phyloP scores from a whole-genome alignment of 1,140 invertebrate species.

The Hylaeus anthracinus region DNA sequence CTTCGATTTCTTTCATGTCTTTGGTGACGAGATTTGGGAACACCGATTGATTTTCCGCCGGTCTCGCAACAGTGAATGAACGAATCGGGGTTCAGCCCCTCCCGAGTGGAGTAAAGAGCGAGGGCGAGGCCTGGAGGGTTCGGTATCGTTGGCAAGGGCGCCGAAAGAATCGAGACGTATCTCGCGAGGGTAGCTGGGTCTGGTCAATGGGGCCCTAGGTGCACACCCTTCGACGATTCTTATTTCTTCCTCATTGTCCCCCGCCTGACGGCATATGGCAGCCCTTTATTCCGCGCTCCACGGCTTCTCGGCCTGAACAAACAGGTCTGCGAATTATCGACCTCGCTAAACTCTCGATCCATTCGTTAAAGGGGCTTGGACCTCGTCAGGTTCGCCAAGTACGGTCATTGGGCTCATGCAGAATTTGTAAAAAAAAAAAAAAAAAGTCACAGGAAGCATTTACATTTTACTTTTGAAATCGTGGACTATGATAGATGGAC shows the following conservation, averaged over 20 bases:
- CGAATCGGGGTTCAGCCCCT: conserved; percentile 36
- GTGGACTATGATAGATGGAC: too few relatives aligned
- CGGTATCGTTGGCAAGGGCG: conserved; percentile 31
- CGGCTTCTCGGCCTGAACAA: conserved; percentile 6
- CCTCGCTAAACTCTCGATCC: neutral
- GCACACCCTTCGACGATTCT: conserved; percentile 55
- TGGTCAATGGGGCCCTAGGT: conserved; percentile 45
- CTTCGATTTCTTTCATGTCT: neutral
- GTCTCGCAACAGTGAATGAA: conserved; percentile 11
- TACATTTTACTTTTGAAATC: too few relatives aligned
- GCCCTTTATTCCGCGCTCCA: conserved; percentile 46
- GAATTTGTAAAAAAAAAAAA: neutral
- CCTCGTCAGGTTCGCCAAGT: too few relatives aligned
- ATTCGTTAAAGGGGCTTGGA: too few relatives aligned
- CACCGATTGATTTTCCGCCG: conserved; percentile 14
- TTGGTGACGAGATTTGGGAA: conserved; percentile 11
- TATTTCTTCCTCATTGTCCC: conserved; percentile 61
- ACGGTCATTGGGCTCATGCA: too few relatives aligned
- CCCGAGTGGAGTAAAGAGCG: neutral
- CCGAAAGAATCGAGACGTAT: conserved; percentile 57
- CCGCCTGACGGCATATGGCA: conserved; percentile 57
- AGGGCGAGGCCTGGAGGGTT: conserved; percentile 47
- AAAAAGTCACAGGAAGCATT: neutral
- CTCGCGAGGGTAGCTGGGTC: conserved; percentile 23
- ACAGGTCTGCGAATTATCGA: conserved; percentile 29